Conservation (phyloP, 1,140 invertebrate species). For the Manduca sexta region DNA sequence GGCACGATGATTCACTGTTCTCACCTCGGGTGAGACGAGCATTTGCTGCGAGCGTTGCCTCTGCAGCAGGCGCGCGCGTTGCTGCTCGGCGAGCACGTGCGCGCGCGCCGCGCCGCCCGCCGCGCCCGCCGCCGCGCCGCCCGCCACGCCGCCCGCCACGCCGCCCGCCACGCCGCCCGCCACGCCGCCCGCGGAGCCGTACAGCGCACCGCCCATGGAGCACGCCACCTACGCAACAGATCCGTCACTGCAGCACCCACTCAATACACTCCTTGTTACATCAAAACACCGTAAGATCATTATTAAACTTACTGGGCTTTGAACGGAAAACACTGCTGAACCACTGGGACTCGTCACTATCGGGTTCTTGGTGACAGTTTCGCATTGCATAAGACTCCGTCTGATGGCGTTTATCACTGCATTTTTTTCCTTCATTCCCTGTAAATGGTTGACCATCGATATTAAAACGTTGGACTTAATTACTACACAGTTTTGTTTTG, state of each 20-base stretch:
- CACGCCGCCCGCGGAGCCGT: constrained; percentile 16
- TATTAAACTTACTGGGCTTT: constrained; percentile 73
- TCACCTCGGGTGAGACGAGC: constrained; percentile 62
- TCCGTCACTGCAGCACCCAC: background rate
- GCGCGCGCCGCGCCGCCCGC: constrained; percentile 30
- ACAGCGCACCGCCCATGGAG: constrained; percentile 17
- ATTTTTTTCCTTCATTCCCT: constrained; percentile 81
- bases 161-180: constrained; percentile 11
- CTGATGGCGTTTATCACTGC: constrained; percentile 91
- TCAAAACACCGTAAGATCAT: background rate
- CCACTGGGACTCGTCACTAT: constrained; percentile 77
- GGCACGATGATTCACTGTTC: too few species aligned
- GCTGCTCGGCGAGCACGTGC: constrained; percentile 41
- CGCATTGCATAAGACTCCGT: constrained; percentile 90
- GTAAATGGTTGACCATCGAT: constrained; percentile 13
- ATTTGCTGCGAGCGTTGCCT: constrained; percentile 57
- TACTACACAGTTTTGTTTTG: too few species aligned
- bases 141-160: constrained; percentile 10
- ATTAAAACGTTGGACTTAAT: background rate
- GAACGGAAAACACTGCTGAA: constrained; percentile 78
- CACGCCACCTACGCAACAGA: constrained; percentile 3
- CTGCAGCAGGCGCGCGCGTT: constrained; percentile 53
- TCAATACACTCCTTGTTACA: background rate
- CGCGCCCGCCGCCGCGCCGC: constrained; percentile 12
- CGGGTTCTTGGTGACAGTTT: constrained; percentile 77